Base-by-base conservation (phyloP, 2,113 vertebrate genomes). In the Illadopsis cleaveri region DNA sequence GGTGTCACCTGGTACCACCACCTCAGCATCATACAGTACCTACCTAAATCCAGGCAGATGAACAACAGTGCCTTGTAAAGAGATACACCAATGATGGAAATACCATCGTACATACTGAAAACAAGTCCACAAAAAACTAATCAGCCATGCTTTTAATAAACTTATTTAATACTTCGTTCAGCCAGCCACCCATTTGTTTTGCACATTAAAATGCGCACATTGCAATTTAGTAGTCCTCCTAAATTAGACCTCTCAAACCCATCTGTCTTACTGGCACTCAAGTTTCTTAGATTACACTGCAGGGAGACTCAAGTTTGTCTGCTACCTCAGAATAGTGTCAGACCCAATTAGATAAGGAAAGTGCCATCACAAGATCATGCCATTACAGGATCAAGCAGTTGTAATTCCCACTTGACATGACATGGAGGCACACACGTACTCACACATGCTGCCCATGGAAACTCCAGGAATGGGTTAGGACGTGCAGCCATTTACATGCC, bases 231-330 rank as follows among this genome's bases (percentile, higher is more conserved):
- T 7, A 94, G 58, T 82, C 79, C 95, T 93, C 89, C 75, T 78
- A 88, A 92, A 96, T 96, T 70, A 96, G 54, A 50, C 79, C 82
- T 82, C 88, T 92, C 82, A 86, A 89, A 83, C 73, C 88, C 89
- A 89, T 89, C 96, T 90, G 92, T 93, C 69, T 89, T 57, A 81
- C 68, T 90, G 77, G 89, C 92, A 89, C 88, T 89, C 77, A 35
- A 71, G 64, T 88, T 95, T 83, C 86, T 89, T 93, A 72, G 69
- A 79, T 89, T 92, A 85, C 82, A 27, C 64, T 89, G 61, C 38
- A 83, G 40, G 47, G 37, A 95, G 58, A 85, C 66, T 81, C 45
- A 69, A 69, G 71, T 93, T 86, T 90, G 79, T 76, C 95, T 94
- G 86, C 62, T 96, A 75, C 86, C 76, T 95, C 86, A 44, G 70